phyloP scores from a whole-genome alignment of 2,797 vertebrate species.

The Tiaroga cobitis region DNA sequence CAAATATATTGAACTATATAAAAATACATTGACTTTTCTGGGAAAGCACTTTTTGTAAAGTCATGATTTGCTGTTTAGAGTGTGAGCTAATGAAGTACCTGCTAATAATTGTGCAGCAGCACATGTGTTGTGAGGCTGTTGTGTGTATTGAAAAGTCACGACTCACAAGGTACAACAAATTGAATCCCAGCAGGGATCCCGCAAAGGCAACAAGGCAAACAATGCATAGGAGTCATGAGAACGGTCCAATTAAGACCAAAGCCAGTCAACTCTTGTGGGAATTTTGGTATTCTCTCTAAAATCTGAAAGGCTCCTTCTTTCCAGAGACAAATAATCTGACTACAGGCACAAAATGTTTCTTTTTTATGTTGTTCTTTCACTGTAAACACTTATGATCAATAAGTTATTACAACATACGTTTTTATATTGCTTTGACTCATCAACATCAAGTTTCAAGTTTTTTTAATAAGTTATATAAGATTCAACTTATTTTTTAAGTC shows the following conservation, averaged over 20 bases:
- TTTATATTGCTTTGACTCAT: no score
- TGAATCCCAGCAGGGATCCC: slow-evolving; percentile 52
- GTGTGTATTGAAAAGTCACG: slow-evolving; percentile 50
- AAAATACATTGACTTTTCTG: not conserved
- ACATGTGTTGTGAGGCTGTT: slow-evolving; percentile 45
- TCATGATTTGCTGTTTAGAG: not conserved
- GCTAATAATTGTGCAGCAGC: slow-evolving; percentile 22
- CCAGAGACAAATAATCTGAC: not conserved
- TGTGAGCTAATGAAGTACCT: slow-evolving; percentile 2
- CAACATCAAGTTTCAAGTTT: no score
- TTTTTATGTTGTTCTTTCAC: not conserved
- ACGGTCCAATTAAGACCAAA: slow-evolving; percentile 63
- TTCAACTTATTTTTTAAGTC: not conserved
- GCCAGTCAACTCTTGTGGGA: slow-evolving; percentile 40
- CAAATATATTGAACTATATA: not conserved
- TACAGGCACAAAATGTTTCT: not conserved
- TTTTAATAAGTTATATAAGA: not conserved
- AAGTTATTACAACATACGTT: no score
- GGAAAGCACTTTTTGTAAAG: not conserved
- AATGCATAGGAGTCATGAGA: slow-evolving; percentile 52
- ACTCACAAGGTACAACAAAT: slow-evolving; percentile 54
- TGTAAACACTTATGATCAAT: not conserved
- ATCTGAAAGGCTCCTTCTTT: slow-evolving; percentile 23
- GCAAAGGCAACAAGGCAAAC: slow-evolving; percentile 51
- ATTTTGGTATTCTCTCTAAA: slow-evolving; percentile 15